Evolutionary conservation across 2,113 vertebrate species (phyloP).

Genomic region (Climacteris rufus): DNA sequence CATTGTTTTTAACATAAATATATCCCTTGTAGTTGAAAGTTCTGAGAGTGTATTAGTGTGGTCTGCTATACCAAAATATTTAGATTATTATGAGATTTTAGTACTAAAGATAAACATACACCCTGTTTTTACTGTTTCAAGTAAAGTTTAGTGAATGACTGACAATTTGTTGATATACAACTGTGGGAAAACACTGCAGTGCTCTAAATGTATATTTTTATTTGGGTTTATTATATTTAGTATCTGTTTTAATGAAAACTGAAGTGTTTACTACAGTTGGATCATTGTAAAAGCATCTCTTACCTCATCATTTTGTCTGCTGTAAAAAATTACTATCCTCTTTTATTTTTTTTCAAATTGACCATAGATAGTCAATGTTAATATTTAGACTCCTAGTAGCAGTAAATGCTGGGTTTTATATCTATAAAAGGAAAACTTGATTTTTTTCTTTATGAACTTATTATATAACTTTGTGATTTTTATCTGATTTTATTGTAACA

Average conservation of each 20-base stretch:
- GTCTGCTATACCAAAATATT: conserved; percentile 64
- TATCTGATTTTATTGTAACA: conserved; percentile 84
- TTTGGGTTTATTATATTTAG: conserved; percentile 55
- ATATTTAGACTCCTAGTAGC: conserved; percentile 51
- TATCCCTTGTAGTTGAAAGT: conserved; percentile 52
- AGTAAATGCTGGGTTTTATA: conserved; percentile 54
- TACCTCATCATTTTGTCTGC: conserved; percentile 48
- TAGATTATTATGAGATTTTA: conserved; percentile 21
- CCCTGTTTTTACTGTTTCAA: conserved; percentile 41
- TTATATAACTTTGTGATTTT: conserved; percentile 80
- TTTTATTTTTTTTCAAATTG: not conserved
- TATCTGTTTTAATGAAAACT: conserved; percentile 55
- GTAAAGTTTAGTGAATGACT: conserved; percentile 28
- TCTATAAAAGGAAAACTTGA: conserved; percentile 56
- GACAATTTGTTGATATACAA: conserved; percentile 29
- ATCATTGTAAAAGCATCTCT: conserved; percentile 44
- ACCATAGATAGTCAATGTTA: conserved; percentile 15
- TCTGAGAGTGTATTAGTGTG: conserved; percentile 58
- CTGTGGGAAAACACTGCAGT: conserved; percentile 47
- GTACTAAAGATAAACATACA: conserved; percentile 10
- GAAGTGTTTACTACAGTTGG: conserved; percentile 62
- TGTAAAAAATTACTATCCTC: conserved; percentile 34
- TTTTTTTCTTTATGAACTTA: conserved; percentile 73
- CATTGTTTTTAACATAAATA: conserved; percentile 40
- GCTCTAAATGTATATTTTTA: conserved; percentile 67